Evolutionary conservation across 1,140 invertebrate genomes (phyloP).

Genomic region (Helicoverpa zea): DNA sequence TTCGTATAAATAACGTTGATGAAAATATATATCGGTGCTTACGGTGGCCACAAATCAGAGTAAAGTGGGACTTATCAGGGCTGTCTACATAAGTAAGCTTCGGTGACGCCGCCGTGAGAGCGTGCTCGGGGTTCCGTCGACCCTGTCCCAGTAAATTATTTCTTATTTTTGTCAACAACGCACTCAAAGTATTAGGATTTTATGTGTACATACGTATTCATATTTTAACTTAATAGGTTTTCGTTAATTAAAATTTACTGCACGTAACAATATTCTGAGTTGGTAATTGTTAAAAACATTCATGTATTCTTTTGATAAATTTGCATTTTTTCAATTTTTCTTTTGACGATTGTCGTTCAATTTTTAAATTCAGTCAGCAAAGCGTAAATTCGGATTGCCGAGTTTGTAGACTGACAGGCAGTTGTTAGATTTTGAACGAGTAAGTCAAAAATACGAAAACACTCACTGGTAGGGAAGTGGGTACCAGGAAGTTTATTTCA

Average conservation of each 20-base stretch:
- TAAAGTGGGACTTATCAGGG: constrained; percentile 54
- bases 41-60: constrained; percentile 62
- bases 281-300: background rate
- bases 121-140: constrained; percentile 9
- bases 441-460: background rate
- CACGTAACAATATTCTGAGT: constrained; percentile 18
- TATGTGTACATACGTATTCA: background rate
- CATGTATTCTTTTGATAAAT: background rate
- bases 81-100: constrained; percentile 51
- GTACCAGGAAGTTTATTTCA: constrained; percentile 5
- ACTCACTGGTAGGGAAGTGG: background rate
- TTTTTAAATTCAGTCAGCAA: background rate
- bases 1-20: constrained; percentile 65
- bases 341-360: background rate
- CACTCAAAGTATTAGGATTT: constrained; percentile 10
- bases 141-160: constrained; percentile 26
- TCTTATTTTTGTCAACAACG: constrained; percentile 41
- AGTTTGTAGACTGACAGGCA: background rate
- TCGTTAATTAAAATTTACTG: constrained; percentile 33
- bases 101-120: constrained; percentile 23
- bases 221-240: constrained; percentile 21
- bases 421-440: background rate
- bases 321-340: background rate
- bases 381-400: background rate
- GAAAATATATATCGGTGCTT: constrained; percentile 63